phyloP scores from a whole-genome alignment of 2,113 vertebrate genomes.

The Nematolebias whitei region DNA sequence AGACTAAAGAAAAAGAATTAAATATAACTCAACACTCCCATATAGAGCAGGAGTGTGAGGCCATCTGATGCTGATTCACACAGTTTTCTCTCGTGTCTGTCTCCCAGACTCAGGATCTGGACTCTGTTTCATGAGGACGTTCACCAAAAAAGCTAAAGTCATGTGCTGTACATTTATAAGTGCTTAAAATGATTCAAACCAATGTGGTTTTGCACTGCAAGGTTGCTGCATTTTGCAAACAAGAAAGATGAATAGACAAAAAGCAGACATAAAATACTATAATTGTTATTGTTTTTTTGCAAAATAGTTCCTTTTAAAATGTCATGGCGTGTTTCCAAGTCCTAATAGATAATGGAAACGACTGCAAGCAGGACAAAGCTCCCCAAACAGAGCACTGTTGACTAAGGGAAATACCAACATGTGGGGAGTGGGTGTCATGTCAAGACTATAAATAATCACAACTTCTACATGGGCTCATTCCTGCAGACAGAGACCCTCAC shows the following conservation, averaged over 20 bases:
- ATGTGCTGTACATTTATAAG: conserved; percentile 5
- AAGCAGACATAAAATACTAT: not conserved
- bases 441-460: conserved; percentile 77
- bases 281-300: not conserved
- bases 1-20: conserved; percentile 22
- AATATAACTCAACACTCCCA: conserved; percentile 55
- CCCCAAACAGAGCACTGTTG: conserved; percentile 75
- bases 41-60: conserved; percentile 31
- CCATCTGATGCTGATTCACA: conserved; percentile 60
- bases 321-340: conserved; percentile 31
- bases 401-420: conserved; percentile 78
- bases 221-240: no score
- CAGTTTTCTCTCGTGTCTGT: conserved; percentile 31
- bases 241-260: not conserved
- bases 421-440: conserved; percentile 73
- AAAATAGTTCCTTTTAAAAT: conserved; percentile 23
- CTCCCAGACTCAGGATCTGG: conserved; percentile 19
- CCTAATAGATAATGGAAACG: conserved; percentile 55
- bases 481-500: conserved; percentile 37
- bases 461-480: conserved; percentile 58
- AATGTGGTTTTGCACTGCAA: no score
- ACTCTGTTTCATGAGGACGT: conserved; percentile 41
- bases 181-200: conserved; percentile 3
- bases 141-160: conserved; percentile 7
- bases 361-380: conserved; percentile 68